A percentile compares a stretch with the other conserved stretches of the same genome.
Evolutionary conservation across 2,888 invertebrate genomes (phyloP).

Genomic region (Leptura quadrifasciata): DNA sequence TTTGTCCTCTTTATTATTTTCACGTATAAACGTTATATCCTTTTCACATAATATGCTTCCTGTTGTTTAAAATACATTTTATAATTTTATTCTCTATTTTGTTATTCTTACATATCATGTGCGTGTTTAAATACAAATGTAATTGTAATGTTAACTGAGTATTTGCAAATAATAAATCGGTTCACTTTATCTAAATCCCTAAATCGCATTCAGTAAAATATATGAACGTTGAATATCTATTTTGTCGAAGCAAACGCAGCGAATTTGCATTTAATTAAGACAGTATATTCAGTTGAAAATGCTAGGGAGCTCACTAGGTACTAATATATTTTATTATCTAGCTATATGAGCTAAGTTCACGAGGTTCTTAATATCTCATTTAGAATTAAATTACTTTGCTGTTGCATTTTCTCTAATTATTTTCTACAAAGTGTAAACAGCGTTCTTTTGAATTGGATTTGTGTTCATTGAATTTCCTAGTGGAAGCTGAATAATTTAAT

Average conservation of each 20-base stretch:
- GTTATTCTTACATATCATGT: too few relatives aligned
- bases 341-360: conserved; percentile 33
- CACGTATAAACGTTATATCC: too few relatives aligned
- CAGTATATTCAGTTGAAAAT: conserved; percentile 46
- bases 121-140: too few relatives aligned
- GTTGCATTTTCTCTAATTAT: background rate
- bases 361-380: conserved; percentile 21
- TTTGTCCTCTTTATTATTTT: too few relatives aligned
- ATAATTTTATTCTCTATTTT: too few relatives aligned
- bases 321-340: conserved; percentile 48
- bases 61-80: too few relatives aligned
- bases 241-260: conserved; percentile 49
- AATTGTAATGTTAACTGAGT: background rate
- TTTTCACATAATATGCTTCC: too few relatives aligned
- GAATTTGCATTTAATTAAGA: conserved; percentile 57
- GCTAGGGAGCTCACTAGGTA: conserved; percentile 45
- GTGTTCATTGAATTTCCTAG: too few relatives aligned
- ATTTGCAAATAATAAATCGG: conserved; percentile 16
- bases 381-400: conserved; percentile 3
- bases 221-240: conserved; percentile 47
- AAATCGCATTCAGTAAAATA: conserved; percentile 49
- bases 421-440: background rate
- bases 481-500: too few relatives aligned
- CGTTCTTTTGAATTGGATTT: too few relatives aligned
- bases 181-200: conserved; percentile 22